These are phyloP conservation scores for Hyaena hyaena DNA, from an alignment of 2,113 vertebrate species.

Conservation along the genomic window DNA sequence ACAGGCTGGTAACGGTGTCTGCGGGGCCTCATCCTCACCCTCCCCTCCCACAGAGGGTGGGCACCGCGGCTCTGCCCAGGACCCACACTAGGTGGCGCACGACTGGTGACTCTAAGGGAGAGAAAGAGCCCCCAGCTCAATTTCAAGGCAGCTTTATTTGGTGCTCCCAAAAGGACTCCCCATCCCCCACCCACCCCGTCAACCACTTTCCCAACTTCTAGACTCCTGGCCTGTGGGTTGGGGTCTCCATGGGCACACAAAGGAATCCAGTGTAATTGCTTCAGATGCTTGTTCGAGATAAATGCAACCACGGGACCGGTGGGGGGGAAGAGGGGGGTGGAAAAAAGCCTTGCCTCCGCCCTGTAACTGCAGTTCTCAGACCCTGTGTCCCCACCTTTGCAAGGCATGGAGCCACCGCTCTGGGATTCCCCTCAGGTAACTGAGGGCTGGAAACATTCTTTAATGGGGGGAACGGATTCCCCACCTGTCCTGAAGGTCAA, in stretches of 20 bases:
- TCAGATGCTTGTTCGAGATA: background rate
- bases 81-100: background rate
- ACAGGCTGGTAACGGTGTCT: background rate
- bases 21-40: rapidly evolving
- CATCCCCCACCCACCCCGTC: background rate
- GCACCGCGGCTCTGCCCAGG: rapidly evolving
- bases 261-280: background rate
- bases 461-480: background rate
- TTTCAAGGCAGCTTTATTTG: background rate
- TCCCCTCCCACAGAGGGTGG: rapidly evolving
- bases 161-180: background rate
- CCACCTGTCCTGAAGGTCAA: background rate
- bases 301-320: background rate
- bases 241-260: background rate
- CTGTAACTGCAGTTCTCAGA: rapidly evolving
- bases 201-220: background rate
- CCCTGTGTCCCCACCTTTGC: background rate
- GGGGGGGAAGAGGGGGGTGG: too few relatives aligned
- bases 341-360: background rate
- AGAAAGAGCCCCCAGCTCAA: background rate
- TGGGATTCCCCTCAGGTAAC: background rate
- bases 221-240: background rate
- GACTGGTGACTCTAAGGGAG: rapidly evolving
- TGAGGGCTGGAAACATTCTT: background rate
- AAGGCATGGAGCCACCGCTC: background rate